These are phyloP conservation scores for Drosophila bunnanda DNA, from an alignment of 2,888 invertebrate genomes.

Conservation along the genomic window DNA sequence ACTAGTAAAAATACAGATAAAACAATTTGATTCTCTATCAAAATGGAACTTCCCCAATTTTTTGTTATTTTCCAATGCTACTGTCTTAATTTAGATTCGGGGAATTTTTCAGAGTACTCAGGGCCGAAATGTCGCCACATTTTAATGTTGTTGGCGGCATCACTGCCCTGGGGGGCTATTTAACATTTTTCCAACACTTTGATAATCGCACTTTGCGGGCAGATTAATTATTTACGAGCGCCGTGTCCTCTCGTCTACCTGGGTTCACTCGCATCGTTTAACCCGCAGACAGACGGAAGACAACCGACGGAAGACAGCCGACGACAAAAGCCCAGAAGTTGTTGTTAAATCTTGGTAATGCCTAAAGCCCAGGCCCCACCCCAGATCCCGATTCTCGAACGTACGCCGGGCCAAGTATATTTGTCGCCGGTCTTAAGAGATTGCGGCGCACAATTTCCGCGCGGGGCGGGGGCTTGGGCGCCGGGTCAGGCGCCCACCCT, in stretches of 20 bases:
- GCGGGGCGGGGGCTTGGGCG: background rate
- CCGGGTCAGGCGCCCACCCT: conserved; percentile 8
- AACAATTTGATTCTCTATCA: background rate
- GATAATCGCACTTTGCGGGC: conserved; percentile 79
- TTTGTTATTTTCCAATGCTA: background rate
- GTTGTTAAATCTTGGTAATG: conserved; percentile 76
- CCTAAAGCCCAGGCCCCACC: conserved; percentile 57
- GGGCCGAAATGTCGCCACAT: conserved; percentile 68
- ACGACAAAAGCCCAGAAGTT: conserved; percentile 60
- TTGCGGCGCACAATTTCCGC: conserved; percentile 75
- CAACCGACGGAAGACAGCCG: conserved; percentile 28
- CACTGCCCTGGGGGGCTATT: conserved; percentile 71
- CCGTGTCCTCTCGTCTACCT: conserved; percentile 35
- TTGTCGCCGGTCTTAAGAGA: conserved; percentile 79
- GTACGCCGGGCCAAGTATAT: conserved; percentile 65
- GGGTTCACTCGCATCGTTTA: conserved; percentile 59
- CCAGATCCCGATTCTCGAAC: conserved; percentile 9
- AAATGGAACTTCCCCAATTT: too few species aligned
- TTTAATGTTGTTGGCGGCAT: conserved; percentile 59
- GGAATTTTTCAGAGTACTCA: conserved; percentile 16
- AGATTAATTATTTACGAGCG: conserved; percentile 80
- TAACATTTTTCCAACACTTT: conserved; percentile 80
- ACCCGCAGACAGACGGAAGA: conserved; percentile 58
- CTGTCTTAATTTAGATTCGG: background rate
- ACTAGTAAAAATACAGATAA: background rate